Conservation (phyloP, 2,888 invertebrate genomes). For the Stegophylla sp. region DNA sequence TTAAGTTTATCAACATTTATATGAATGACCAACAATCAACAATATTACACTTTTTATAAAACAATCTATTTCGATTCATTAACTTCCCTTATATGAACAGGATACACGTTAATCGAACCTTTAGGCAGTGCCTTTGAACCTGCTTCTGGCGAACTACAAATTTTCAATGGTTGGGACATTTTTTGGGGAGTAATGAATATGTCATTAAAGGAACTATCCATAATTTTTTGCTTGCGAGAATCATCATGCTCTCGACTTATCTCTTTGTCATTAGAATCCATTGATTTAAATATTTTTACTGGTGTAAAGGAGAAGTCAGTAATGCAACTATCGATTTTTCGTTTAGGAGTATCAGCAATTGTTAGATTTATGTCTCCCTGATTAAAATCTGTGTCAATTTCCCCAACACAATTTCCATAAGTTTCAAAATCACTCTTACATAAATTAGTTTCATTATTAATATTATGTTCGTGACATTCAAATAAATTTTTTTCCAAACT, state of each 20-base stretch:
- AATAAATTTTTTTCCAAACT: not conserved
- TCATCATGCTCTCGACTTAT: not conserved
- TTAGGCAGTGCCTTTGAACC: not conserved
- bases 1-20: not conserved
- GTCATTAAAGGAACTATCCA: not conserved
- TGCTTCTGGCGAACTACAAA: conserved; percentile 3
- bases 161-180: not conserved
- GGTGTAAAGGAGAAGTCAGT: not conserved
- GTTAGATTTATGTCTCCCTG: not conserved
- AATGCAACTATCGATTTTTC: not conserved
- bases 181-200: conserved; percentile 1
- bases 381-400: not conserved
- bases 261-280: not conserved
- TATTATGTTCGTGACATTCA: not conserved
- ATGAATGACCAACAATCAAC: not conserved
- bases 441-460: not conserved
- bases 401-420: not conserved
- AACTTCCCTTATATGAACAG: not conserved
- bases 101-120: not conserved
- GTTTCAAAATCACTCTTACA: not conserved
- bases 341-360: not conserved
- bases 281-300: not conserved
- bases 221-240: not conserved
- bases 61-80: not conserved
- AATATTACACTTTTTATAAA: conserved; percentile 10